Conservation (phyloP, 30 jellyfish, hydroid and myxozoan species). For the Phacellophora camtschatica region DNA sequence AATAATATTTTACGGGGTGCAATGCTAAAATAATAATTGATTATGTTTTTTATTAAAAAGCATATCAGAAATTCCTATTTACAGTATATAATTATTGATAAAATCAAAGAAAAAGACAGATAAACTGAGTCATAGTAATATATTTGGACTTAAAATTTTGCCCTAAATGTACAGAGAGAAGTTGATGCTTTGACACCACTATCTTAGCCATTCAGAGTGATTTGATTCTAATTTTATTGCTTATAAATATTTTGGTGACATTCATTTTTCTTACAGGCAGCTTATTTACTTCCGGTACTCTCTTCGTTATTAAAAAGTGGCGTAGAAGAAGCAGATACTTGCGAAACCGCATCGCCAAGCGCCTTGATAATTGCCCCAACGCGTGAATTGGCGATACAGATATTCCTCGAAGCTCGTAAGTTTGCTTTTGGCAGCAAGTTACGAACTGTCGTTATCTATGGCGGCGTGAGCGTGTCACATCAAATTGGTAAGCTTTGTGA, state of each 20-base stretch:
- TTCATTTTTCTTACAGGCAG: conserved; percentile 64
- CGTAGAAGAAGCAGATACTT: conserved; percentile 18
- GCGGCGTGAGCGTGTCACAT: conserved; percentile 90
- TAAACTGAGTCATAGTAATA: background rate
- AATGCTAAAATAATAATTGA: no score
- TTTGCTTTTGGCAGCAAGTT: conserved; percentile 69
- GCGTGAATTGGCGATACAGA: conserved; percentile 88
- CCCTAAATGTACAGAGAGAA: no score
- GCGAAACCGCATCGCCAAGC: conserved; percentile 77
- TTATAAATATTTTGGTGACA: background rate
- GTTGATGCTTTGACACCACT: background rate
- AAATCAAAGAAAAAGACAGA: no score
- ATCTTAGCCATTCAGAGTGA: background rate
- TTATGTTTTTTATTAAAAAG: no score
- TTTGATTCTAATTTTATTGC: background rate
- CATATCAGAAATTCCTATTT: no score
- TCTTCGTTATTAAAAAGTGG: conserved; percentile 43
- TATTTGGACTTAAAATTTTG: no score
- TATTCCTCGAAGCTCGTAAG: conserved; percentile 81
- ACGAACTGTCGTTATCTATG: conserved; percentile 85
- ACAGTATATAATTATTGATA: no score
- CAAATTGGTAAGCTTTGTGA: conserved; percentile 69
- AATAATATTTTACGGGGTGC: no score
- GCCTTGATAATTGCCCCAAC: conserved; percentile 90
- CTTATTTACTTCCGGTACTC: conserved; percentile 83